A percentile compares a stretch with the other conserved stretches of the same genome.
Conservation (phyloP, 2,797 vertebrate genomes). For the Hapalemur alaotrensis region DNA sequence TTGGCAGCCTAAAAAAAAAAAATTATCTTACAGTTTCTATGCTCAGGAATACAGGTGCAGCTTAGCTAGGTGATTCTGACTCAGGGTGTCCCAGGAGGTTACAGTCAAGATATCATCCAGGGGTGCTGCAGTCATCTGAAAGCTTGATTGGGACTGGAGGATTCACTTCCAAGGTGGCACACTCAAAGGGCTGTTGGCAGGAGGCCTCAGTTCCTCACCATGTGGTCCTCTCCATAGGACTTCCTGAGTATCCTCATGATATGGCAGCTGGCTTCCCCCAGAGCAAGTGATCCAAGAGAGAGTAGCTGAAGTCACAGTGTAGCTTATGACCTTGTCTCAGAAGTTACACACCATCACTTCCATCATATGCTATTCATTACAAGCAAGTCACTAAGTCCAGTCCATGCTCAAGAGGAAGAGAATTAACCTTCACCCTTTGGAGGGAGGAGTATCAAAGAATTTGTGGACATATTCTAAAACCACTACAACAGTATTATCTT, state of each 20-base stretch:
- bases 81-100: background rate
- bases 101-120: background rate
- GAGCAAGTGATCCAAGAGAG: background rate
- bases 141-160: background rate
- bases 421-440: background rate
- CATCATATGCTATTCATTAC: background rate
- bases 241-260: background rate
- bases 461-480: background rate
- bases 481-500: background rate
- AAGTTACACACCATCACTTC: constrained; percentile 23
- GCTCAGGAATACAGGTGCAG: background rate
- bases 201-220: background rate
- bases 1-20: background rate
- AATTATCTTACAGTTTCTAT: background rate
- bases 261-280: background rate
- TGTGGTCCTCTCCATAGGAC: background rate
- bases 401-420: background rate
- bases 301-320: background rate
- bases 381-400: background rate
- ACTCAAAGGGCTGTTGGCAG: background rate
- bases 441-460: background rate
- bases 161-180: background rate
- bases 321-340: background rate
- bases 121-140: background rate
- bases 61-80: background rate